Percentiles rank a stretch among this genome's conserved stretches.
Evolutionary conservation across 2,797 vertebrate genomes (phyloP).

Genomic region (Columba guinea): DNA sequence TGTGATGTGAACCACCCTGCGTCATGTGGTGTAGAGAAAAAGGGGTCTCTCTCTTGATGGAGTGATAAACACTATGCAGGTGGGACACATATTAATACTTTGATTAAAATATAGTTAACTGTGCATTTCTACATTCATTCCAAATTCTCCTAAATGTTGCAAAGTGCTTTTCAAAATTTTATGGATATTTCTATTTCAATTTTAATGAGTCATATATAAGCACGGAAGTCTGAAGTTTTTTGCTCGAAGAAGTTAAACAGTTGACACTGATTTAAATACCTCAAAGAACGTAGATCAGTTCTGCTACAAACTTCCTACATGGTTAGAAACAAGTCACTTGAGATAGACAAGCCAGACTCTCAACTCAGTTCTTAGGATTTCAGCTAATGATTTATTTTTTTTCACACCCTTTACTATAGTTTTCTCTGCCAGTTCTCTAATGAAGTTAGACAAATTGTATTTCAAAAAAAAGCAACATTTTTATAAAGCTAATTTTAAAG

Average conservation of each 20-base stretch:
- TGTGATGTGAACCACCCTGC: neutral
- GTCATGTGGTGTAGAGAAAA: neutral
- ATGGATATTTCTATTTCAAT: neutral
- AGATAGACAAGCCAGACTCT: neutral
- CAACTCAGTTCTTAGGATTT: neutral
- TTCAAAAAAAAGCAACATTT: neutral
- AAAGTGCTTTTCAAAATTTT: neutral
- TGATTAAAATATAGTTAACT: neutral
- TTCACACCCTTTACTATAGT: neutral
- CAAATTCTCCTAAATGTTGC: neutral
- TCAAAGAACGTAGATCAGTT: neutral
- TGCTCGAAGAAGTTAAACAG: neutral
- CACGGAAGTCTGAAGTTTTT: neutral
- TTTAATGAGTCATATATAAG: neutral
- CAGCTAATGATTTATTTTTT: neutral
- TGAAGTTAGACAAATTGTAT: neutral
- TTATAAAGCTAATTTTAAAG: neutral
- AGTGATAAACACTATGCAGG: neutral
- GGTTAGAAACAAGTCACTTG: neutral
- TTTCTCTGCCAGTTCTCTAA: neutral
- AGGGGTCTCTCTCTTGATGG: neutral
- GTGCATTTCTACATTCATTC: neutral
- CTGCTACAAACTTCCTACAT: neutral
- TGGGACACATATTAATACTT: neutral
- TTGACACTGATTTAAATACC: neutral